Conservation (phyloP, 2,113 vertebrate genomes). For the Ascaphus truei region DNA sequence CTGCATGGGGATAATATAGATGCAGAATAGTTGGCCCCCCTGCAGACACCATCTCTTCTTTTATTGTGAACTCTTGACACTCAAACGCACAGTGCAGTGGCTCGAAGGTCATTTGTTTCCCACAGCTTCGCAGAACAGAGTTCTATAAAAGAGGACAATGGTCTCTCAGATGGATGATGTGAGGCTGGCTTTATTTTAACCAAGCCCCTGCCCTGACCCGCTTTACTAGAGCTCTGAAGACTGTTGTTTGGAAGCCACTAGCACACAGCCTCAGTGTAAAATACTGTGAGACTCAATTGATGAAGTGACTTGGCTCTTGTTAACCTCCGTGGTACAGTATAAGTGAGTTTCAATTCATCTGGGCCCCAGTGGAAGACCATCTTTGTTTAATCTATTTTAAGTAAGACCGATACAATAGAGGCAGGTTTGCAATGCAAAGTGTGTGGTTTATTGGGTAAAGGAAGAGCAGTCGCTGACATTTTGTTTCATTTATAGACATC, state of each 20-base stretch:
- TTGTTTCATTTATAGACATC: no score
- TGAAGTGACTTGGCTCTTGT: slow-evolving; percentile 45
- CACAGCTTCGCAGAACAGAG: slow-evolving; percentile 68
- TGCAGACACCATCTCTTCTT: slow-evolving; percentile 33
- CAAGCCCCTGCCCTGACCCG: slow-evolving; percentile 50
- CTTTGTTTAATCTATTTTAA: slow-evolving; percentile 32
- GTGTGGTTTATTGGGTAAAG: neutral
- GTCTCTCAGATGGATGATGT: slow-evolving; percentile 60
- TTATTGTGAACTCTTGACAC: slow-evolving; percentile 54
- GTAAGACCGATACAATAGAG: neutral
- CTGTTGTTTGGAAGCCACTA: slow-evolving; percentile 49
- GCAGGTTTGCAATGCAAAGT: no score
- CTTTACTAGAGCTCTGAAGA: slow-evolving; percentile 55
- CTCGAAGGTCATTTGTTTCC: slow-evolving; percentile 74
- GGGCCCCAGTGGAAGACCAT: slow-evolving; percentile 38
- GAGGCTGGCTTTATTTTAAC: slow-evolving; percentile 68
- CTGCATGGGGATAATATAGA: neutral
- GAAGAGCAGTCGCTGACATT: no score
- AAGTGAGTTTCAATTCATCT: slow-evolving; percentile 46
- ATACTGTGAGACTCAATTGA: slow-evolving; percentile 47
- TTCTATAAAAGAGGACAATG: slow-evolving; percentile 67
- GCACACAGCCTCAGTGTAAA: slow-evolving; percentile 49
- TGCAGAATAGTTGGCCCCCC: slow-evolving; percentile 11
- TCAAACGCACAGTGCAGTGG: slow-evolving; percentile 52
- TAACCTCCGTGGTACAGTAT: slow-evolving; percentile 36